Evolutionary conservation across 2,797 vertebrate species (phyloP), one percentile per base, ranked within the genome.

Genomic region (Pantherophis vulpinus): DNA sequence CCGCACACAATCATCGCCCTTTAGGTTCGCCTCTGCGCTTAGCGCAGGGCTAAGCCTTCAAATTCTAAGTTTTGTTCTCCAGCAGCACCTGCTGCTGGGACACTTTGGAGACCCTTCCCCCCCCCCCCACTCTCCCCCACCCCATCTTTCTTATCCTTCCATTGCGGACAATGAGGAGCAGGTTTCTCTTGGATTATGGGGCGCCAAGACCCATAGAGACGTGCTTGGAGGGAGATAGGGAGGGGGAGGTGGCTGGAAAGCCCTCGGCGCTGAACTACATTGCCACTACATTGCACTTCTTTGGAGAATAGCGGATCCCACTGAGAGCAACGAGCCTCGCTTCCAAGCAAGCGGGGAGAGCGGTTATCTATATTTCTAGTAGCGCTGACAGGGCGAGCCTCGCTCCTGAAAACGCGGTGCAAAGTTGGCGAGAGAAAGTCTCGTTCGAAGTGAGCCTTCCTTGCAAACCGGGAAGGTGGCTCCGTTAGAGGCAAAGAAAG

Each of bases 41-140:
- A 37, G 74, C 87, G 58, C 91, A 86, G 94, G 47, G 92, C 70
- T 91, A 91, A 91, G 87, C 94, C 91, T 20, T 79, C 86, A 1
- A 25, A 51, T 0, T n/a, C 56, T 86, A 37, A 42, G 70, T 4
- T 0, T 58, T 0, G 91, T 93, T 63, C 60, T 90, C 23, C 13
- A 61, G 12, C 61, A 92, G 66, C 95, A 14, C 87, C 90, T 92
- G 90, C 86, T 29, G 55, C 92, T 37, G 0, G 89, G 56, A 56
- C 90, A 27, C 59, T 14, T 23, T 54, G 87, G 54, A 91, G 58
- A 90, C 59, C 88, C 29, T 14, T 13, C 0, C 25, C 10, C 18
- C 18, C 18, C 18, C 2, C 20, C 32, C 32, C 32, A 32, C 32
- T 32, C 32, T 32, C 4, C 42, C 51, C 5, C 18, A 42, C 42